phyloP scores from a whole-genome alignment of 92 coral and sea anemone genomes.

The Montipora capitata region DNA sequence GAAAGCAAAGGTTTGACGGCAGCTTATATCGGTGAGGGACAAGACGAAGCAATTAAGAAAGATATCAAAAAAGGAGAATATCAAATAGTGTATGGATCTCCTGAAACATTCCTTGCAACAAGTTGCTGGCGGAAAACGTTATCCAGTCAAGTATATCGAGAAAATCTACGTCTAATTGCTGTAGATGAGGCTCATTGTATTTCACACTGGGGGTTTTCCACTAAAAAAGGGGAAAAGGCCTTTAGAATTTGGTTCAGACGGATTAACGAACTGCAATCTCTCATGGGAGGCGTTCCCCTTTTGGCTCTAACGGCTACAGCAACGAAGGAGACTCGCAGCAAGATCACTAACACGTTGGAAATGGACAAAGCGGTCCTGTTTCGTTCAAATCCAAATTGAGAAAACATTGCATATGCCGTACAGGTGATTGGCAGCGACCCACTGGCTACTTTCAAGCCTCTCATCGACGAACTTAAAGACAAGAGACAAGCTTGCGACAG shows the following conservation, averaged over 20 bases:
- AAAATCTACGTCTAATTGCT: constrained; percentile 22
- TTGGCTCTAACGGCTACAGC: constrained; percentile 77
- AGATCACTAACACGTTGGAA: constrained; percentile 47
- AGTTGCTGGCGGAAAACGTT: constrained; percentile 48
- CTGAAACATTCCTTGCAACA: constrained; percentile 51
- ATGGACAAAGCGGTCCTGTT: constrained; percentile 38
- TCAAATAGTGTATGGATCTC: constrained; percentile 71
- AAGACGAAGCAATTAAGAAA: constrained; percentile 12
- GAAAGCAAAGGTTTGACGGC: constrained; percentile 7
- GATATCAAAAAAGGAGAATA: constrained; percentile 52
- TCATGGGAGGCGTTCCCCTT: constrained; percentile 28
- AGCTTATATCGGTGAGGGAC: constrained; percentile 47
- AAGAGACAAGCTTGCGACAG: constrained; percentile 24
- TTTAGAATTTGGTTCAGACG: constrained; percentile 60
- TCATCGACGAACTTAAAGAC: constrained; percentile 20
- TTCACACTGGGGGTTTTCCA: constrained; percentile 57
- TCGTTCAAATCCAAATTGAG: constrained; percentile 34
- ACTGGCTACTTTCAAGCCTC: background rate
- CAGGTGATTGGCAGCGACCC: constrained; percentile 17
- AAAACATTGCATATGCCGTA: constrained; percentile 44
- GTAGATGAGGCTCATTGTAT: constrained; percentile 65
- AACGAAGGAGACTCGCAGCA: constrained; percentile 55
- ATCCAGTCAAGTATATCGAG: constrained; percentile 25
- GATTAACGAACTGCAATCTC: constrained; percentile 48
- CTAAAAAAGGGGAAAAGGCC: constrained; percentile 35